Evolutionary conservation across 2,888 invertebrate species (phyloP), one percentile per base, ranked within the genome.

Genomic region (Andricus curvator): DNA sequence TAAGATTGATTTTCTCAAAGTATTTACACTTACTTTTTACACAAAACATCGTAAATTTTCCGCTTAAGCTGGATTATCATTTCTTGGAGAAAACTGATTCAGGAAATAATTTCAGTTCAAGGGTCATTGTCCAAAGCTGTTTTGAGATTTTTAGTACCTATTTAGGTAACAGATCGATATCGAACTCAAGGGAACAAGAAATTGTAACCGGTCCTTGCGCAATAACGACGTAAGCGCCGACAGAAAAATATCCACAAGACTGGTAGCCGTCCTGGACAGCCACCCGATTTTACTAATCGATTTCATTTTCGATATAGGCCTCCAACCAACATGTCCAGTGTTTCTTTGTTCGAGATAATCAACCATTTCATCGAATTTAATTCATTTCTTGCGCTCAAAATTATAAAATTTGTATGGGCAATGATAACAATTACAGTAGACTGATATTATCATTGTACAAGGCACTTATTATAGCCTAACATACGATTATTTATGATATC

Each of bases 131-230:
- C 62, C 25, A 15, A 62, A 15, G 25, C 5, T 25, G 62, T 9
- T 62, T 62, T 25, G 17, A 25, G 17, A 62, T 13, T 62, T 62
- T 62, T 25, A 62, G 62, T 11, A 25, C 13, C 25, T 13, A 25
- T 62, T 62, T 62, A 4, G 22, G 62, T 62, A 15, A 25, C 13
- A 62, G 22, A 62, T 62, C 62, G 62, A 62, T 62, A 62, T 62
- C 62, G 2, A 62, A 20, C 11, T 44, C 17, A 25, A 51, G 68
- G 48, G 33, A 44, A n/a, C 62, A 25, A 81, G 83, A 82, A 82
- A 83, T 82, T 81, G 82, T 79, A 86, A 85, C 84, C 86, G 85
- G 84, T 85, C 82, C 81, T 86, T 86, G 83, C 83, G 85, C 81
- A 85, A 86, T 48, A 17, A 11, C 68, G 41, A 41, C 60, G 33